Base-by-base conservation (phyloP, 2,888 invertebrate species). In the Aplocera efformata region DNA sequence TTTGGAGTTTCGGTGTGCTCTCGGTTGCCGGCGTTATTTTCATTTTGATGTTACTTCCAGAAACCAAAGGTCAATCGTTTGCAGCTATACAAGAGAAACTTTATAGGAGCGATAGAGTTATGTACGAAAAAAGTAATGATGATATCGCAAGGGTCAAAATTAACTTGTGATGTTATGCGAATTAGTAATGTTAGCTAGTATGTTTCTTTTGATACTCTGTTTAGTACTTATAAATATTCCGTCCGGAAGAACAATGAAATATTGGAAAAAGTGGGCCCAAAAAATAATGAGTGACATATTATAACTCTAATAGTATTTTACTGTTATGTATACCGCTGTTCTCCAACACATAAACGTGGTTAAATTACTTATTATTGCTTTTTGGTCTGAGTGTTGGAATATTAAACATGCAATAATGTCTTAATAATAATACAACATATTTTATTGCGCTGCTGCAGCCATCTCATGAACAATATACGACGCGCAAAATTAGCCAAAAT, bases 11-110 rank as follows among this genome's bases (percentile, higher is more conserved):
- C 48, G 85, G 88, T 0, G 68, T 61, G 1, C 69, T 86, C 31
- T 90, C 90, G 1, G 62, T 85, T 1, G 72, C 80, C 1, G 90
- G 90, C 11, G 89, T 90, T 8, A 56, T 90, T 48, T 89, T 90
- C 58, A 89, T 90, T 56, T 60, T 83, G 46, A 45, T 82, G 27
- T 64, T 89, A 48, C 79, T 91, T 1, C 91, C 91, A 2, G 91
- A 91, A 67, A 91, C 91, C 0, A 91, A 90, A 53, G 91, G 90
- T 0, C 91, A 91, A 54, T 90, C 90, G 1, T 86, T 91, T 40
- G 90, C 90, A 9, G 89, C 90, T 42, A 91, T 91, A 55, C 90
- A 90, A 56, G 82, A 85, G 42, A 83, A 72, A 58, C 58, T 89
- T 30, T 80, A 88, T 53, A 68, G 67, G 10, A 72, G 68, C 28